Percentiles rank a stretch among this genome's conserved stretches.
These are phyloP conservation scores for Nudaria mundana DNA, from an alignment of 2,888 invertebrate species.

Conservation along the genomic window DNA sequence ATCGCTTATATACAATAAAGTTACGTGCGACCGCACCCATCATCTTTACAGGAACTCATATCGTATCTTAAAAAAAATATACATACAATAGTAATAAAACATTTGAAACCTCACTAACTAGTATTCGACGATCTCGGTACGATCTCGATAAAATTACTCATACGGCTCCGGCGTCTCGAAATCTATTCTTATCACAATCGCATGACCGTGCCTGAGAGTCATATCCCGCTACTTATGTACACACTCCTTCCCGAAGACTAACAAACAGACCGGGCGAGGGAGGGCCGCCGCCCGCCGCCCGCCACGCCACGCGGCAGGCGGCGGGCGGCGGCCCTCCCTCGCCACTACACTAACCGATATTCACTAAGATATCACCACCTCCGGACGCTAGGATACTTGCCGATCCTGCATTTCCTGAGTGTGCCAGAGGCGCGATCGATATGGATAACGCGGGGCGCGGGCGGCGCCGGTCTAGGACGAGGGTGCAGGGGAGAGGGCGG, in stretches of 20 bases:
- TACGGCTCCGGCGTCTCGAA: slow-evolving; percentile 77
- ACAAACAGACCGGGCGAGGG: slow-evolving; percentile 41
- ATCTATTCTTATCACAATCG: slow-evolving; percentile 81
- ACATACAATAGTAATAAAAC: slow-evolving; percentile 79
- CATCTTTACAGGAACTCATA: slow-evolving; percentile 81
- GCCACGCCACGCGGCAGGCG: too few relatives aligned
- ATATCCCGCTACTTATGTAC: slow-evolving; percentile 79
- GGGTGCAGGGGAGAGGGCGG: slow-evolving; percentile 14
- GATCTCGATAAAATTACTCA: slow-evolving; percentile 75
- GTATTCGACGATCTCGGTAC: slow-evolving; percentile 77
- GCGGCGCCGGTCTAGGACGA: slow-evolving; percentile 36
- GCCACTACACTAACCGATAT: slow-evolving; percentile 61
- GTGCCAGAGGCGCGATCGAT: slow-evolving; percentile 69
- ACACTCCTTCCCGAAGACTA: slow-evolving; percentile 70
- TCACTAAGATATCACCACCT: slow-evolving; percentile 62
- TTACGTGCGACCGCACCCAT: slow-evolving; percentile 63
- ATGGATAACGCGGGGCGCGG: slow-evolving; percentile 60
- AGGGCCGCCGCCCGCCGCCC: slow-evolving; percentile 37
- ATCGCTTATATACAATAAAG: slow-evolving; percentile 77
- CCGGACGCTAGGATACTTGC: slow-evolving; percentile 51
- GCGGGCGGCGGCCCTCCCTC: slow-evolving; percentile 36
- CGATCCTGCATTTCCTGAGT: slow-evolving; percentile 60
- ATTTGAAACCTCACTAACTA: slow-evolving; percentile 81
- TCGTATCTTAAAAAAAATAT: slow-evolving; percentile 78
- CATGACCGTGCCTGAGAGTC: slow-evolving; percentile 79